Conservation (phyloP, 2,888 invertebrate species). For the Blastobasis lacticolella region DNA sequence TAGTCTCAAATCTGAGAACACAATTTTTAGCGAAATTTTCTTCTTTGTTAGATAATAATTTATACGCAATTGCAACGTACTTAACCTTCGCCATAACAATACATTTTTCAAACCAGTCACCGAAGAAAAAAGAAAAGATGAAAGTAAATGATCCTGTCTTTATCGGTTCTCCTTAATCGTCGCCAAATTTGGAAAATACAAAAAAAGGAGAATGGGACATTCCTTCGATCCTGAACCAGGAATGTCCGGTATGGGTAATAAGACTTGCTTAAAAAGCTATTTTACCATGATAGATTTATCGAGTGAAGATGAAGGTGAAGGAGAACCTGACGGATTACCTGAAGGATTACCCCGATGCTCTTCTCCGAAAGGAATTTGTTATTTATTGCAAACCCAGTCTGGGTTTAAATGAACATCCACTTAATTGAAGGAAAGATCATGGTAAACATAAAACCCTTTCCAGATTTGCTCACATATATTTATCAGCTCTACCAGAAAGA, state of each 20-base stretch:
- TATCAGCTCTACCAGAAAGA: too few relatives aligned
- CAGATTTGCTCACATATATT: background rate
- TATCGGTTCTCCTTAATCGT: too few relatives aligned
- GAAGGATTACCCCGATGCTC: too few relatives aligned
- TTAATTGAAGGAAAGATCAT: background rate
- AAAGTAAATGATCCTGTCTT: background rate
- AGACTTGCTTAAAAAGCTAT: background rate
- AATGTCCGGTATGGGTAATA: too few relatives aligned
- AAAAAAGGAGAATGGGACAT: too few relatives aligned
- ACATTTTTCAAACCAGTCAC: background rate
- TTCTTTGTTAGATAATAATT: background rate
- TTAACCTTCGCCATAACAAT: background rate
- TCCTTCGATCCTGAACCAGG: too few relatives aligned
- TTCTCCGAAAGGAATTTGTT: too few relatives aligned
- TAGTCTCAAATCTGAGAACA: background rate
- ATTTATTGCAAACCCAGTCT: too few relatives aligned
- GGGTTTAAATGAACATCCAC: constrained; percentile 2
- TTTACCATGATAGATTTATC: background rate
- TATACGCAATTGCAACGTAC: background rate
- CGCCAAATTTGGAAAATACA: too few relatives aligned
- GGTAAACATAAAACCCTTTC: background rate
- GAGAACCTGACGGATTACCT: background rate
- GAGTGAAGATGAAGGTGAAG: background rate
- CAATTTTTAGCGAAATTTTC: background rate
- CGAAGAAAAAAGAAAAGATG: background rate